Conservation (phyloP, 2,888 invertebrate genomes). For the Carpatolechia fugitivella region DNA sequence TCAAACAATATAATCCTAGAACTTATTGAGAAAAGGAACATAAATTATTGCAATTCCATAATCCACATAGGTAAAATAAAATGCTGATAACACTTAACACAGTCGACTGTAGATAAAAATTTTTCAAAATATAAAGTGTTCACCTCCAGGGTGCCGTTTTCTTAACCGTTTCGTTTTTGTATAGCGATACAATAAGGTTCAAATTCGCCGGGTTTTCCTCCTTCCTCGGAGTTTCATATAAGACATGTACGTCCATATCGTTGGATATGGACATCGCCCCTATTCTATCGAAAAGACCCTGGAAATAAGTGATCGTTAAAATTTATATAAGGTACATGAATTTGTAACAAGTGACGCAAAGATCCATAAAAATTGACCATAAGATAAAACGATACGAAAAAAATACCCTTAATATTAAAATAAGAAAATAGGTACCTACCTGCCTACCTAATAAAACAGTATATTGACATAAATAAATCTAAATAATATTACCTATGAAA, state of each 20-base stretch:
- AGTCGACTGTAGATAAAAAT: not conserved
- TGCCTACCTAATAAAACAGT: too few species aligned
- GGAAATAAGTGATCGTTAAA: constrained; percentile 25
- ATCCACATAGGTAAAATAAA: not conserved
- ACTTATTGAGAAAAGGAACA: not conserved
- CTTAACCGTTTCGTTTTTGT: constrained; percentile 1
- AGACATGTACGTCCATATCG: constrained; percentile 39
- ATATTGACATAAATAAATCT: too few species aligned
- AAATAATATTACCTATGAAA: too few species aligned
- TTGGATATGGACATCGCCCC: constrained; percentile 39
- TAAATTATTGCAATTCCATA: too few species aligned
- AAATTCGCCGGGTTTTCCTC: constrained; percentile 34
- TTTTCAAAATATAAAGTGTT: not conserved
- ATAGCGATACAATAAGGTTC: constrained; percentile 23
- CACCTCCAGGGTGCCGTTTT: constrained; percentile 16
- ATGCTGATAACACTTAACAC: too few species aligned
- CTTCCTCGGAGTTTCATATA: constrained; percentile 38
- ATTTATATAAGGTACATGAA: not conserved
- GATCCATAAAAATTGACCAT: too few species aligned
- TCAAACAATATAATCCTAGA: not conserved
- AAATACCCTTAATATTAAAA: too few species aligned
- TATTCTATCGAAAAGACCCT: constrained; percentile 54
- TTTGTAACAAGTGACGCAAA: too few species aligned
- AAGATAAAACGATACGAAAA: too few species aligned
- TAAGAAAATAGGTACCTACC: too few species aligned